phyloP scores from a whole-genome alignment of 2,797 vertebrate species.

The Monodelphis domestica region DNA sequence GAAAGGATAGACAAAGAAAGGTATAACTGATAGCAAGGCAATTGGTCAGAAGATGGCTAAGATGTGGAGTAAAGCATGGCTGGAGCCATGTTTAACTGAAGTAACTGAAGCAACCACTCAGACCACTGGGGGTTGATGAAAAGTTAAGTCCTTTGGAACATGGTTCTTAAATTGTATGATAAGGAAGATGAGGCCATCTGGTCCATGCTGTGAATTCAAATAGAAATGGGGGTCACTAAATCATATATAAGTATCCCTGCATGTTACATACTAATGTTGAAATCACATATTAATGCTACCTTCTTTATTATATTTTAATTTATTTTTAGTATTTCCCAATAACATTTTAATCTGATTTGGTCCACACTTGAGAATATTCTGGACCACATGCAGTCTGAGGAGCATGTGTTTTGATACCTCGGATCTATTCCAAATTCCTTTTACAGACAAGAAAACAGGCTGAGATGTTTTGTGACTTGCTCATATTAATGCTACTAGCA shows the following conservation, averaged over 20 bases:
- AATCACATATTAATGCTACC: background rate
- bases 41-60: background rate
- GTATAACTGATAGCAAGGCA: background rate
- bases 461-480: background rate
- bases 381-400: background rate
- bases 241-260: background rate
- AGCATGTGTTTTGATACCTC: background rate
- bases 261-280: background rate
- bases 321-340: background rate
- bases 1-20: background rate
- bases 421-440: background rate
- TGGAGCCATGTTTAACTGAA: background rate
- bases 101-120: background rate
- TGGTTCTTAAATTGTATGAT: background rate
- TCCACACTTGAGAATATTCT: background rate
- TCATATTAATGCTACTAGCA: background rate
- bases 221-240: background rate
- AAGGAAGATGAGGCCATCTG: background rate
- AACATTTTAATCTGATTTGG: background rate
- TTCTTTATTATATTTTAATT: background rate
- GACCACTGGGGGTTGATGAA: background rate
- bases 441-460: background rate
- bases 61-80: background rate
- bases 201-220: background rate
- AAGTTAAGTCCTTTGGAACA: background rate